phyloP scores from a whole-genome alignment of 2,113 vertebrate species.

The Todiramphus chloris region DNA sequence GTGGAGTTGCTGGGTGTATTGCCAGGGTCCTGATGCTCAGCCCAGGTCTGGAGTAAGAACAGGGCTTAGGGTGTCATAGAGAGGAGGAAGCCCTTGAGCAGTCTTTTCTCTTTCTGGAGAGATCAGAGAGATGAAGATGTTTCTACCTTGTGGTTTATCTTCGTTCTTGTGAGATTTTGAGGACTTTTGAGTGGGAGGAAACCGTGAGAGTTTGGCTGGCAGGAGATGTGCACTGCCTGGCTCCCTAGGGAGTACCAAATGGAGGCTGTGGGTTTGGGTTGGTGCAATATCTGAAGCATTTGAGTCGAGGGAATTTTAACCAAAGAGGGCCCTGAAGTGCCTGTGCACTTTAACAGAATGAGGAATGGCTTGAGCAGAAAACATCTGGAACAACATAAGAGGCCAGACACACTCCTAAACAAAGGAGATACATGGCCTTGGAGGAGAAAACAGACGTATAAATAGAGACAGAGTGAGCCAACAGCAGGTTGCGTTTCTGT shows the following conservation, averaged over 20 bases:
- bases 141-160: background rate
- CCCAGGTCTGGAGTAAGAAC: background rate
- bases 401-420: background rate
- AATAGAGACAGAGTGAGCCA: background rate
- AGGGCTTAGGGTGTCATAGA: background rate
- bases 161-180: background rate
- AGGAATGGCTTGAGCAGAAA: background rate
- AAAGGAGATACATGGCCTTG: background rate
- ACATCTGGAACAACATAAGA: slow-evolving; percentile 25
- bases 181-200: background rate
- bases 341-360: background rate
- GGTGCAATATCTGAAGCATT: background rate
- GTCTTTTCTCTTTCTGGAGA: background rate
- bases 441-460: slow-evolving; percentile 38
- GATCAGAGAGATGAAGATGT: background rate
- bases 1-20: accelerated
- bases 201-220: background rate
- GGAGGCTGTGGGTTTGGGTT: background rate
- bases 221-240: background rate
- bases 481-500: slow-evolving; percentile 35
- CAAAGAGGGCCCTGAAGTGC: background rate
- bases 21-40: background rate
- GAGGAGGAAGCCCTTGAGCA: background rate
- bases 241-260: background rate
- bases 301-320: background rate